Evolutionary conservation across 1,140 invertebrate species (phyloP), one percentile per base, ranked within the genome.

Genomic region (Meloidogyne exigua): DNA sequence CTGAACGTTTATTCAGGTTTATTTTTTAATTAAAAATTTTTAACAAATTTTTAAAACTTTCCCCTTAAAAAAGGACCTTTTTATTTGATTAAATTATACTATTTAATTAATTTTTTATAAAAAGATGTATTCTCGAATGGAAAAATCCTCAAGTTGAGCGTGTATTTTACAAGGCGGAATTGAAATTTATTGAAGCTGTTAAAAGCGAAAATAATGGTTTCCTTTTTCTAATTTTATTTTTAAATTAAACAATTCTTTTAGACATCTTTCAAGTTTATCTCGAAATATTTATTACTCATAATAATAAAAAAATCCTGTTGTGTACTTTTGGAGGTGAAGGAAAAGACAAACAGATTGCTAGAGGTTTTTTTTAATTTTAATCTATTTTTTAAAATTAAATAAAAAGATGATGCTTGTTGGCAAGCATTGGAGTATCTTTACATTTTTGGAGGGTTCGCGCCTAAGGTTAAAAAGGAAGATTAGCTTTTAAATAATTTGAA

Each of bases 391-490:
- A 32, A 39, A 9, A 39, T 39, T 39, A 39, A 39, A 39, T 9
- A 7, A 39, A 49, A 57, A 57, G 70, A 68, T 68, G 66, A 68
- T 42, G 66, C 66, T 1, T 25, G 66, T 42, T 68, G 66, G 66
- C 66, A 68, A 42, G 66, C 66, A 42, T n/a, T 68, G 5, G 66
- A 68, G 15, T 68, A 36, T 42, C 15, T 68, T n/a, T 68, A 68
- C 15, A 21, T 68, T 42, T 68, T 25, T 68, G 66, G 66, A 3
- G 39, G n/a, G 9, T 68, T 68, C 25, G 66, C 21, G 10, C 66
- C 21, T 25, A n/a, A 21, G 13, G 13, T 5, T n/a, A 57, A n/a
- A 5, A n/a, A n/a, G 7, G 18, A 57, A 57, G n/a, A 57, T n/a
- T n/a, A 12, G 12, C 1, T 42, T 42, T 2, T 1, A 42, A 42